Evolutionary conservation across 2,113 vertebrate genomes (phyloP).

Genomic region (Ammospiza nelsoni): DNA sequence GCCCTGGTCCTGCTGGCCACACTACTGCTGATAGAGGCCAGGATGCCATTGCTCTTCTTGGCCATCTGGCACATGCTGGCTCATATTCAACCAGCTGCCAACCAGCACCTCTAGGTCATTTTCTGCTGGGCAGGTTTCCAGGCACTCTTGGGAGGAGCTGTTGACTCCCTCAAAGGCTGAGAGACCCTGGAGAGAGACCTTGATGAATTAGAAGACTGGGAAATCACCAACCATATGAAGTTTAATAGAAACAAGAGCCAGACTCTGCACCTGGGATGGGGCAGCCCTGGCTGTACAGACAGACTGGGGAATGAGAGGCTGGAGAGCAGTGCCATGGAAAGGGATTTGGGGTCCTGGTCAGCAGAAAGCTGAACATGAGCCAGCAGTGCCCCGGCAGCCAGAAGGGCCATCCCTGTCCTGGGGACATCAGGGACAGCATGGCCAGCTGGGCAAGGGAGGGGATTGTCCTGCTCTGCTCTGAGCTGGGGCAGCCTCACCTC

Average conservation of each 20-base stretch:
- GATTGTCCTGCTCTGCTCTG: neutral
- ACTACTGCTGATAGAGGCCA: neutral
- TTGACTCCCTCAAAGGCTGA: too few species aligned
- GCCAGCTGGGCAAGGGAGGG: accelerated
- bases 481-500: accelerated
- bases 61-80: neutral
- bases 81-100: neutral
- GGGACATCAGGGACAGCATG: neutral
- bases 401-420: neutral
- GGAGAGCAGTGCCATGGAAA: accelerated
- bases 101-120: neutral
- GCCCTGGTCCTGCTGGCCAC: neutral
- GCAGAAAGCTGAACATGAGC: accelerated
- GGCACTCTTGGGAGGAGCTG: too few species aligned
- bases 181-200: too few species aligned
- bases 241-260: too few species aligned
- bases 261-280: too few species aligned
- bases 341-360: accelerated
- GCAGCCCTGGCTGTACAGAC: too few species aligned
- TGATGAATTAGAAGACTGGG: too few species aligned
- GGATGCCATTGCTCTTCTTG: neutral
- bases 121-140: neutral
- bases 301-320: neutral
- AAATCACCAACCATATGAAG: too few species aligned
- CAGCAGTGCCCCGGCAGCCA: neutral